A percentile compares a stretch with the other conserved stretches of the same genome.
phyloP scores from a whole-genome alignment of 2,113 vertebrate species.

The Natator depressus region DNA sequence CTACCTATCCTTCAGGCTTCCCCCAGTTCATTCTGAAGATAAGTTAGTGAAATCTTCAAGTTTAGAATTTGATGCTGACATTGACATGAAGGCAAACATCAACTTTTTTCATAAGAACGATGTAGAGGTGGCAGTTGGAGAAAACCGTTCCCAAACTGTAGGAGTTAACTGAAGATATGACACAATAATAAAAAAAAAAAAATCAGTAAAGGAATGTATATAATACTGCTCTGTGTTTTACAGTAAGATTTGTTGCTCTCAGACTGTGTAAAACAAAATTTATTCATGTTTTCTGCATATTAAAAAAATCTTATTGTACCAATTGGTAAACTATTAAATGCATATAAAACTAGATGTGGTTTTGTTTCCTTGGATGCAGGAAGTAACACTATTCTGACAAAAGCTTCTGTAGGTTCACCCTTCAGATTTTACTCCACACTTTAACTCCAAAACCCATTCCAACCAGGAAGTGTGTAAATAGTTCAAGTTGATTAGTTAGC shows the following conservation, averaged over 20 bases:
- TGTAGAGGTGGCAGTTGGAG: conserved; percentile 78
- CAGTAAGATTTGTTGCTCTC: conserved; percentile 91
- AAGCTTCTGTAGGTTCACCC: conserved; percentile 20
- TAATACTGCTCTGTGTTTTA: conserved; percentile 91
- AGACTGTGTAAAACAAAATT: conserved; percentile 92
- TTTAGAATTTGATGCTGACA: conserved; percentile 71
- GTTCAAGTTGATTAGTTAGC: neutral
- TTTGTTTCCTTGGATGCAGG: conserved; percentile 60
- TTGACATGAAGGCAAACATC: conserved; percentile 75
- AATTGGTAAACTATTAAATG: conserved; percentile 93
- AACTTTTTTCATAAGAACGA: conserved; percentile 52
- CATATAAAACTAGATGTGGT: conserved; percentile 85
- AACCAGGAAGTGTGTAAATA: neutral
- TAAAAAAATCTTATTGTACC: conserved; percentile 92
- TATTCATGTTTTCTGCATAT: conserved; percentile 93
- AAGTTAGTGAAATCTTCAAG: conserved; percentile 69
- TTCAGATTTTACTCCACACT: neutral
- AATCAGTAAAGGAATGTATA: conserved; percentile 89
- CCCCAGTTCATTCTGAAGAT: conserved; percentile 74
- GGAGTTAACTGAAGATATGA: conserved; percentile 83
- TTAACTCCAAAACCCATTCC: fast-evolving
- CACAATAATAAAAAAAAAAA: conserved; percentile 70
- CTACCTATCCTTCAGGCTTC: conserved; percentile 71
- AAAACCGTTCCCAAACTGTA: conserved; percentile 78
- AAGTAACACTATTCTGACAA: conserved; percentile 51